Percentiles rank a stretch among this genome's conserved stretches.
Evolutionary conservation across 2,888 invertebrate genomes (phyloP).

Genomic region (Hanleya hanleyi): DNA sequence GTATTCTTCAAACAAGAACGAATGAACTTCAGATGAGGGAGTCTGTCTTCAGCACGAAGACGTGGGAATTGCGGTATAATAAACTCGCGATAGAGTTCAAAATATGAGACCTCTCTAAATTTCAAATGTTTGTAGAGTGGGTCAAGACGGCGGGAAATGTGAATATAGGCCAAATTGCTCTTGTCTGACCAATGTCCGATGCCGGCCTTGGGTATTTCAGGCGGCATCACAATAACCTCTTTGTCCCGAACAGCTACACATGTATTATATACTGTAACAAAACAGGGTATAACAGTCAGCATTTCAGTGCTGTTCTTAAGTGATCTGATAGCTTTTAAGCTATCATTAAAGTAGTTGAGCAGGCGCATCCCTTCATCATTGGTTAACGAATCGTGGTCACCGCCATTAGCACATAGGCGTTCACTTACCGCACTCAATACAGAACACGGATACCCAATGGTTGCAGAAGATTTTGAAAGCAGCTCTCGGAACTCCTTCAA

Average conservation of each 20-base stretch:
- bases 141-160: conserved; percentile 16
- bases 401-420: not conserved
- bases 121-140: conserved; percentile 34
- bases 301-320: not conserved
- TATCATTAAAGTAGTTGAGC: not conserved
- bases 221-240: not conserved
- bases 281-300: not conserved
- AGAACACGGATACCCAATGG: no score
- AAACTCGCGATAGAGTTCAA: conserved; percentile 28
- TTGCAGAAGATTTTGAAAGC: no score
- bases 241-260: not conserved
- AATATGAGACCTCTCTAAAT: conserved; percentile 9
- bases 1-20: not conserved
- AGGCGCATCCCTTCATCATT: not conserved
- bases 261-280: not conserved
- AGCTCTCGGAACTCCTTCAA: no score
- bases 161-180: conserved; percentile 8
- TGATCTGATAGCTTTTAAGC: not conserved
- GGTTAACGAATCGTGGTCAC: not conserved
- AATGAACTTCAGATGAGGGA: conserved; percentile 24
- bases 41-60: conserved; percentile 8
- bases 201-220: conserved; percentile 1
- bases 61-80: conserved; percentile 27
- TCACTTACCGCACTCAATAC: no score
- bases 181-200: conserved; percentile 13